Evolutionary conservation across 2,797 vertebrate genomes (phyloP).

Genomic region (Centropyge bicolor): DNA sequence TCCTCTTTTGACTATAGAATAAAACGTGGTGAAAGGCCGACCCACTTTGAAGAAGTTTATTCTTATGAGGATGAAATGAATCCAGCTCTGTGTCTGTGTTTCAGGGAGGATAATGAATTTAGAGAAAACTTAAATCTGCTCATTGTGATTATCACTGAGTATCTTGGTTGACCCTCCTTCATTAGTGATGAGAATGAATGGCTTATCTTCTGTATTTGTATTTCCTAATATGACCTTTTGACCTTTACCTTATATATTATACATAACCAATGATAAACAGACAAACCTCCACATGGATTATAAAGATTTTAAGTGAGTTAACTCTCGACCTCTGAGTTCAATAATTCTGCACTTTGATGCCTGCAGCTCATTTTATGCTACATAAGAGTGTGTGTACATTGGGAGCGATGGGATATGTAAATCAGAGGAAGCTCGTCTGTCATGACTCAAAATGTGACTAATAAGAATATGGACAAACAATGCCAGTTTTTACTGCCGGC

Average conservation of each 20-base stretch:
- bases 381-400: background rate
- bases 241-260: too few relatives aligned
- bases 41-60: too few relatives aligned
- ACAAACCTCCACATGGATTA: background rate
- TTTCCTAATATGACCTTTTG: too few relatives aligned
- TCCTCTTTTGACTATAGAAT: conserved; percentile 17
- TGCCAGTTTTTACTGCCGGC: conserved; percentile 56
- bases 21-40: background rate
- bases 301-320: too few relatives aligned
- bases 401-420: conserved; percentile 39
- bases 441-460: conserved; percentile 41
- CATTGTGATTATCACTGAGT: too few relatives aligned
- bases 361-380: background rate
- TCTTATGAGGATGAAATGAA: too few relatives aligned
- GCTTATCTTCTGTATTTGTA: too few relatives aligned
- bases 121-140: too few relatives aligned
- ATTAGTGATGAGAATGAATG: too few relatives aligned
- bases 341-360: background rate
- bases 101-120: too few relatives aligned
- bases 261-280: background rate
- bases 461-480: conserved; percentile 49
- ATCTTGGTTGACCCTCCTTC: too few relatives aligned
- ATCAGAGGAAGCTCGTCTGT: conserved; percentile 50
- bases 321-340: background rate
- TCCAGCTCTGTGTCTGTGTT: too few relatives aligned